Evolutionary conservation across 1,140 invertebrate genomes (phyloP), one percentile per base, ranked within the genome.

Genomic region (Drosophila mayri): DNA sequence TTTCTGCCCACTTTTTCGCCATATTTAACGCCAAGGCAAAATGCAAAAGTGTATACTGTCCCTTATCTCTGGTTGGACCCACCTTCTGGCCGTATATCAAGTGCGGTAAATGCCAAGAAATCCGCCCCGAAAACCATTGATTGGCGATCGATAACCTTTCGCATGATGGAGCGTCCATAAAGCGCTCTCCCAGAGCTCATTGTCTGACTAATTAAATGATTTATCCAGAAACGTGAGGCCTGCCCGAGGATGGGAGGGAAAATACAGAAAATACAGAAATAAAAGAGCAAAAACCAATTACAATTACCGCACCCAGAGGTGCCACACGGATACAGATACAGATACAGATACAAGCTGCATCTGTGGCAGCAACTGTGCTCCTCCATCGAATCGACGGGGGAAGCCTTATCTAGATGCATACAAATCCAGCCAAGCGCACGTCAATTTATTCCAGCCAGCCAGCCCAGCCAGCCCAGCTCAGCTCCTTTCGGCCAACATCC

Each of bases 301-400:
- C 86, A 90, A 91, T 86, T 90, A 90, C 86, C 86, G 86, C 86
- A 90, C 86, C 86, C 82, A 91, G 84, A 90, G 86, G 86, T 90
- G 87, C 86, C 87, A 90, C 87, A 86, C 49, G 78, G 70, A 75
- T 43, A 59, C 52, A 70, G 44, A 75, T 44, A 62, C 30, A 64
- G 52, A 61, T 28, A 47, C 46, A 70, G 46, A 50, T 44, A 59
- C 35, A 66, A 70, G 35, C 47, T 52, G 46, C 63, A 84, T 64
- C 71, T 75, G 62, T 60, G 44, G 72, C 62, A 68, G 32, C 59
- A 73, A 37, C 73, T 74, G 64, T 62, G 64, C 70, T 52, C 65
- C 59, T 59, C 52, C 50, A 44, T 68, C 57, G 49, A 47, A 70
- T 70, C 63, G 65, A 54, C 37, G 49, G 63, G 55, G 63, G 52